Evolutionary conservation across 1,140 invertebrate genomes (phyloP), one percentile per base, ranked within the genome.

Genomic region (Sitodiplosis mosellana): DNA sequence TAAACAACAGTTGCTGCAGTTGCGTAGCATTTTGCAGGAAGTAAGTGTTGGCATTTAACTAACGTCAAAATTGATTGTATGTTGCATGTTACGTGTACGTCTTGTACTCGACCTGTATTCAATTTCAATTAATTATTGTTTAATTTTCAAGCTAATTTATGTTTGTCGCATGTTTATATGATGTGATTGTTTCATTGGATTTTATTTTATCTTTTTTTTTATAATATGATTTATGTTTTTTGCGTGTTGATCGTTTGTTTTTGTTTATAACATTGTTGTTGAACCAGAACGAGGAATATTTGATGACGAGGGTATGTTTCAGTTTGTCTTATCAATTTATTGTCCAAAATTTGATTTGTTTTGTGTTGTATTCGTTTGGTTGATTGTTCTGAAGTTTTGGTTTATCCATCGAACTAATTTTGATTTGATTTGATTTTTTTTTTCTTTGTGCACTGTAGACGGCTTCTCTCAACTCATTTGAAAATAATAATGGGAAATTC

Each of bases 381-480:
- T n/a, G n/a, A n/a, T n/a, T n/a, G n/a, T n/a, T n/a, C n/a, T n/a
- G n/a, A n/a, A n/a, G n/a, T n/a, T n/a, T n/a, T n/a, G n/a, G n/a
- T n/a, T n/a, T n/a, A n/a, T n/a, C n/a, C n/a, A n/a, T n/a, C n/a
- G n/a, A n/a, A n/a, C n/a, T n/a, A n/a, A n/a, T n/a, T 27, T 10
- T 10, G 10, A 27, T 27, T 27, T 3, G 10, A 27, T 5, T 27
- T 27, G 10, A 27, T 27, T 27, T 27, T 27, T 27, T 10, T 5
- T 27, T 27, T 27, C 3, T 27, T 27, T 27, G 3, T 43, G 2
- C 18, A 19, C 4, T 43, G 12, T 66, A 81, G 78, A 76, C 80
- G 57, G 83, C 86, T 73, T 82, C 83, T 76, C 78, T 83, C 72
- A 85, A 84, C 77, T 82, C 83, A 72, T 86, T 86, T 72, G 80